These are phyloP conservation scores for Acridotheres tristis DNA, from an alignment of 2,797 vertebrate genomes.

Conservation along the genomic window DNA sequence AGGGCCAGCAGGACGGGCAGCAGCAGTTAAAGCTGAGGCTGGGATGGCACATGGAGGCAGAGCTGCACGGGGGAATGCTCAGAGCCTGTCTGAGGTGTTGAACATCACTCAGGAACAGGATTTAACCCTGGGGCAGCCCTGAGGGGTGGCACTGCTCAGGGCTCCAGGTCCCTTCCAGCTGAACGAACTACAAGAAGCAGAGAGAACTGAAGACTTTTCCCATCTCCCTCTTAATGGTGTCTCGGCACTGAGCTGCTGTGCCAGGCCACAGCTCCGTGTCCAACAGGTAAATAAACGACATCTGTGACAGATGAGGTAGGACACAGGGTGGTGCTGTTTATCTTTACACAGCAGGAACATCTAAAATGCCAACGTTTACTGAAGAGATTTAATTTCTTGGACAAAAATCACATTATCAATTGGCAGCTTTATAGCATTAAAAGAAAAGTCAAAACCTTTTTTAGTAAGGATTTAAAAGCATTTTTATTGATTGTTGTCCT, in stretches of 20 bases:
- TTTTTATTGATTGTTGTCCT: slow-evolving; percentile 63
- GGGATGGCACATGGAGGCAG: neutral
- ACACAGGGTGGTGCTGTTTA: neutral
- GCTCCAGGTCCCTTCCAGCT: too few relatives aligned
- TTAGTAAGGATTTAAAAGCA: slow-evolving; percentile 1
- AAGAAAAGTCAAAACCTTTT: neutral
- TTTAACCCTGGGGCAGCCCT: too few relatives aligned
- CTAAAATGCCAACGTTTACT: neutral
- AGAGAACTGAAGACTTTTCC: too few relatives aligned
- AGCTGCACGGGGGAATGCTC: too few relatives aligned
- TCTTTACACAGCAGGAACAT: neutral
- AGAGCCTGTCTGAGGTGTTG: neutral
- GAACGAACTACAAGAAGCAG: rapidly evolving
- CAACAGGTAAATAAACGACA: rapidly evolving
- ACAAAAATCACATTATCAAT: neutral
- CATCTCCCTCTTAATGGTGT: rapidly evolving
- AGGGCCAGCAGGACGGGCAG: neutral
- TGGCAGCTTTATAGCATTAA: neutral
- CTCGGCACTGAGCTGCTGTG: neutral
- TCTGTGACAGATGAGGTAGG: rapidly evolving
- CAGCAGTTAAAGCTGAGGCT: too few relatives aligned
- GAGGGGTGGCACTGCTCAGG: too few relatives aligned
- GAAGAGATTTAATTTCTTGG: neutral
- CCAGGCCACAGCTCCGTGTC: neutral
- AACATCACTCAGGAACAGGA: neutral